These are phyloP conservation scores for Pocillopora damicornis DNA, from an alignment of 64 coral and sea anemone genomes.

Conservation along the genomic window DNA sequence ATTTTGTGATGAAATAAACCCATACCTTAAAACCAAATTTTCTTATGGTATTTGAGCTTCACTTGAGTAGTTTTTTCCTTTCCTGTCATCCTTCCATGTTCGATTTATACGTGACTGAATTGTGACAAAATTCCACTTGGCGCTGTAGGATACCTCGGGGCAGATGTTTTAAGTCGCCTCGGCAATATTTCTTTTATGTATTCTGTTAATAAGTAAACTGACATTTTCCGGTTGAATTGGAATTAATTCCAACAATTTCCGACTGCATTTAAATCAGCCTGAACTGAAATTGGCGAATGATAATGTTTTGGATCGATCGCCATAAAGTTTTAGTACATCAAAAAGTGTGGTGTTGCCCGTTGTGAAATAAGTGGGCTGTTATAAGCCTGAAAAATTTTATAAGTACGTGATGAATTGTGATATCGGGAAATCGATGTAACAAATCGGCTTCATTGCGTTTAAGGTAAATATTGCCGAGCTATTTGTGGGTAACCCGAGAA, in stretches of 20 bases:
- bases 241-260: neutral
- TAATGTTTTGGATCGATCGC: neutral
- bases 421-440: too few species aligned
- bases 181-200: neutral
- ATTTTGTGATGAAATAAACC: neutral
- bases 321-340: too few species aligned
- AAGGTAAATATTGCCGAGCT: too few species aligned
- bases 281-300: neutral
- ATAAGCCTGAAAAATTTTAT: too few species aligned
- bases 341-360: too few species aligned
- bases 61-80: neutral
- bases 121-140: neutral
- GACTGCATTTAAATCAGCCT: neutral
- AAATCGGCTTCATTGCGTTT: too few species aligned
- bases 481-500: too few species aligned
- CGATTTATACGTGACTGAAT: neutral
- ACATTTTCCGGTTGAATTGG: neutral
- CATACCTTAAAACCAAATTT: neutral
- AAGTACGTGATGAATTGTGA: too few species aligned
- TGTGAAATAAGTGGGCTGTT: too few species aligned
- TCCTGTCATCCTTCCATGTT: neutral
- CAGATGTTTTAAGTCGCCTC: neutral
- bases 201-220: neutral
- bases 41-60: neutral
- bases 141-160: neutral